Evolutionary conservation across 2,888 invertebrate species (phyloP).

Genomic region (Carterocephalus palaemon): DNA sequence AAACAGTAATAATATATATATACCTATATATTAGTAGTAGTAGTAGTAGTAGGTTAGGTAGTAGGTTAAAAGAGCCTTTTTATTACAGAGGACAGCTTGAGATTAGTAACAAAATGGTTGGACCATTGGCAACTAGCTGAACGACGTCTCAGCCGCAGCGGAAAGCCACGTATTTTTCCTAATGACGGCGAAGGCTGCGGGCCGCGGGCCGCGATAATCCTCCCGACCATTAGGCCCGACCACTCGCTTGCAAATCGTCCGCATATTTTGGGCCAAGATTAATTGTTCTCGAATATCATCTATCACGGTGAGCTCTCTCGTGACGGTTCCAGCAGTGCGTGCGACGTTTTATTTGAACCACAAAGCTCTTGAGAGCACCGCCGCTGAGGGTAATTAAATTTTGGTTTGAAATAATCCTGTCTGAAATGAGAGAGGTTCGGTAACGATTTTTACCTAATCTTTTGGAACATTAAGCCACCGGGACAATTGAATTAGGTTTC

Average conservation of each 20-base stretch:
- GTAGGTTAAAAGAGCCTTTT: too few species aligned
- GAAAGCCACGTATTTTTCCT: conserved; percentile 48
- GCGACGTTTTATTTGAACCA: conserved; percentile 73
- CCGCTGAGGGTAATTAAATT: conserved; percentile 66
- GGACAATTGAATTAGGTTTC: neutral
- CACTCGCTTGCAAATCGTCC: conserved; percentile 78
- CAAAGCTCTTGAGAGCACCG: conserved; percentile 58
- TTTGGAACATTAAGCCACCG: neutral
- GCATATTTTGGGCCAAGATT: conserved; percentile 79
- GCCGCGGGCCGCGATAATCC: conserved; percentile 68
- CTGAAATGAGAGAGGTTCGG: conserved; percentile 6
- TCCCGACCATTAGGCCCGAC: conserved; percentile 75
- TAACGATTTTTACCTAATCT: conserved; percentile 6
- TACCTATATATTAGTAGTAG: too few species aligned
- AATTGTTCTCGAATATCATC: conserved; percentile 79
- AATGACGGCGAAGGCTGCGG: conserved; percentile 58
- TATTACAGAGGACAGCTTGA: too few species aligned
- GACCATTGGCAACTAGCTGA: too few species aligned
- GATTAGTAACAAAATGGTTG: too few species aligned
- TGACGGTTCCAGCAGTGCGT: conserved; percentile 74
- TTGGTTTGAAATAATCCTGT: conserved; percentile 51
- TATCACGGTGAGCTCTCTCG: conserved; percentile 75
- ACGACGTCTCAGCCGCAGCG: conserved; percentile 5
- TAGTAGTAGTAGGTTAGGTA: too few species aligned
- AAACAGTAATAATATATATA: too few species aligned